Evolutionary conservation across 2,888 invertebrate genomes (phyloP).

Genomic region (Dolichopus griseipennis): DNA sequence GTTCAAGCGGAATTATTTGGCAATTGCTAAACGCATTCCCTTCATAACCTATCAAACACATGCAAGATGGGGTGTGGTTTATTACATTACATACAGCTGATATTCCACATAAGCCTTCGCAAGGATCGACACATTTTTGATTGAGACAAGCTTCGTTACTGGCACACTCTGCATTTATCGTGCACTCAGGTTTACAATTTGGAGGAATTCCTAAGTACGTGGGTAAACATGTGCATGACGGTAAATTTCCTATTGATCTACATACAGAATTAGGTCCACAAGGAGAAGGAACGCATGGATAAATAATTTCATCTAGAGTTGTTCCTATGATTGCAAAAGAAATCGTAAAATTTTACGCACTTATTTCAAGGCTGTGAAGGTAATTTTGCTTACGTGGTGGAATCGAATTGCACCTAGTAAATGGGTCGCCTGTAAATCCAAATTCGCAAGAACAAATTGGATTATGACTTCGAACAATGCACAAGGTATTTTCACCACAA

Average conservation of each 20-base stretch:
- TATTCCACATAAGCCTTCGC: constrained; percentile 66
- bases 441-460: constrained; percentile 58
- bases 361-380: background rate
- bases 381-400: constrained; percentile 24
- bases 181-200: constrained; percentile 66
- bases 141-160: constrained; percentile 65
- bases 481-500: constrained; percentile 62
- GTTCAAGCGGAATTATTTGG: constrained; percentile 30
- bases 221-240: constrained; percentile 60
- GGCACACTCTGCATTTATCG: constrained; percentile 63
- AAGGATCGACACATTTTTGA: constrained; percentile 69
- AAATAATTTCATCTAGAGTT: constrained; percentile 33
- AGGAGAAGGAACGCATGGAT: constrained; percentile 56
- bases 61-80: constrained; percentile 67
- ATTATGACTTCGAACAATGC: constrained; percentile 60
- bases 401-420: constrained; percentile 51
- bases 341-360: background rate
- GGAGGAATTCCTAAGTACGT: constrained; percentile 66
- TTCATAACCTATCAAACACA: constrained; percentile 43
- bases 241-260: constrained; percentile 47
- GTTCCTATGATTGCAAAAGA: constrained; percentile 32
- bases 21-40: constrained; percentile 57
- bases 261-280: constrained; percentile 57
- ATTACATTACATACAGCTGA: constrained; percentile 65
- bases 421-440: constrained; percentile 66